phyloP scores from a whole-genome alignment of 2,888 invertebrate species.

The Amblyjoppa proteus region DNA sequence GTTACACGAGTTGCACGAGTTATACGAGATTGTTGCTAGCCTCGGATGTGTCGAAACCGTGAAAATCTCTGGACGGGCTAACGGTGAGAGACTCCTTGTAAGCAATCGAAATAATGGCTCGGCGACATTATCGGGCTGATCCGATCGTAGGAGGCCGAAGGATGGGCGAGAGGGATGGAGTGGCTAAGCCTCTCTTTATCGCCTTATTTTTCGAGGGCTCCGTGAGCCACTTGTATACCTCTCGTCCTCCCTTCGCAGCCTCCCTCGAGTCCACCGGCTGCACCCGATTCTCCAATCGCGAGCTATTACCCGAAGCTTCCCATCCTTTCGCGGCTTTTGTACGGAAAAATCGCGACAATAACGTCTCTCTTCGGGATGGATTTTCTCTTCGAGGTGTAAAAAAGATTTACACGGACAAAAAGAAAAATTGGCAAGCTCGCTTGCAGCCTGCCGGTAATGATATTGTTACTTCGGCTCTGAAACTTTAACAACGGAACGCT shows the following conservation, averaged over 20 bases:
- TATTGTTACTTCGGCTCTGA: too few species aligned
- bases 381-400: background rate
- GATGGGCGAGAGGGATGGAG: constrained; percentile 24
- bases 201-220: constrained; percentile 64
- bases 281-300: constrained; percentile 25
- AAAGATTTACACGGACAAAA: too few species aligned
- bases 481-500: too few species aligned
- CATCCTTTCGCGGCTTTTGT: constrained; percentile 24
- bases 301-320: constrained; percentile 26
- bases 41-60: background rate
- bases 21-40: background rate
- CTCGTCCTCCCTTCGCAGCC: constrained; percentile 7
- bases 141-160: constrained; percentile 59
- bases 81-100: constrained; percentile 34
- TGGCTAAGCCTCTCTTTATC: constrained; percentile 67
- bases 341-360: constrained; percentile 21
- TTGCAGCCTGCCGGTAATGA: too few species aligned
- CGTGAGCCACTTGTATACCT: constrained; percentile 54
- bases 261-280: constrained; percentile 16
- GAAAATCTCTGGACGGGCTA: background rate
- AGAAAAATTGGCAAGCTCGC: too few species aligned
- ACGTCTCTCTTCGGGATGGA: constrained; percentile 9
- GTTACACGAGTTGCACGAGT: background rate
- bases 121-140: constrained; percentile 64
- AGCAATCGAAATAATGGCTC: constrained; percentile 67